A percentile compares a stretch with the other conserved stretches of the same genome.
These are phyloP conservation scores for Tridacna gigas DNA, from an alignment of 2,888 invertebrate species.

Conservation along the genomic window DNA sequence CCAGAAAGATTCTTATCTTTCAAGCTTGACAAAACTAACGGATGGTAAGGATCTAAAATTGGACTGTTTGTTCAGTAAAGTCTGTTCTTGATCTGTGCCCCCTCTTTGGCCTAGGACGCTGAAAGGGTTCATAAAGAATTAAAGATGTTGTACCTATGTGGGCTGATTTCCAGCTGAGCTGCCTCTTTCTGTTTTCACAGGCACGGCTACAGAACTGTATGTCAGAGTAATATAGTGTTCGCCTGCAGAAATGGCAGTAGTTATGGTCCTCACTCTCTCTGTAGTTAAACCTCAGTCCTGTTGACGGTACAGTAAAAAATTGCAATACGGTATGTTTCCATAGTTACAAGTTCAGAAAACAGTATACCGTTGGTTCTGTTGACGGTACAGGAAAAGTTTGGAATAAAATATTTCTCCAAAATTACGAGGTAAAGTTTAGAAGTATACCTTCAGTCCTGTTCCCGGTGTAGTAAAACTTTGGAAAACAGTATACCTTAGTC, in stretches of 20 bases:
- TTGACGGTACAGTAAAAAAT: not conserved
- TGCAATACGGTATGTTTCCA: too few species aligned
- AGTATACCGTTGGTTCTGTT: too few species aligned
- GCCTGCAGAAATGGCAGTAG: conserved; percentile 47
- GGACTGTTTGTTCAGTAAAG: too few species aligned
- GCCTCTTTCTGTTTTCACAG: conserved; percentile 58
- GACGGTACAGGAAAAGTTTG: too few species aligned
- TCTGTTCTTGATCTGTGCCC: not conserved
- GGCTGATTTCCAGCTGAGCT: conserved; percentile 55
- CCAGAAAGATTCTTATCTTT: not conserved
- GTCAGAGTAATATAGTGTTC: conserved; percentile 47
- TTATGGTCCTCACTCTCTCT: conserved; percentile 44
- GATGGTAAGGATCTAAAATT: too few species aligned
- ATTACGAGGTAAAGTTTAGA: too few species aligned
- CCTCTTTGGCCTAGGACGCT: not conserved
- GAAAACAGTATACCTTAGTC: too few species aligned
- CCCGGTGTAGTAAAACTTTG: too few species aligned
- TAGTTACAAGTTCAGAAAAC: too few species aligned
- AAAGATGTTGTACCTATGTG: conserved; percentile 42
- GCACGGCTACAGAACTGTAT: conserved; percentile 58
- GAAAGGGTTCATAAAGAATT: not conserved
- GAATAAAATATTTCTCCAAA: too few species aligned
- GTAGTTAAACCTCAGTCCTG: conserved; percentile 42
- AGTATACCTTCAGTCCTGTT: too few species aligned
- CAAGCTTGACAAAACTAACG: not conserved